Conservation (phyloP, 2,888 invertebrate genomes). For the Crioceris asparagi region DNA sequence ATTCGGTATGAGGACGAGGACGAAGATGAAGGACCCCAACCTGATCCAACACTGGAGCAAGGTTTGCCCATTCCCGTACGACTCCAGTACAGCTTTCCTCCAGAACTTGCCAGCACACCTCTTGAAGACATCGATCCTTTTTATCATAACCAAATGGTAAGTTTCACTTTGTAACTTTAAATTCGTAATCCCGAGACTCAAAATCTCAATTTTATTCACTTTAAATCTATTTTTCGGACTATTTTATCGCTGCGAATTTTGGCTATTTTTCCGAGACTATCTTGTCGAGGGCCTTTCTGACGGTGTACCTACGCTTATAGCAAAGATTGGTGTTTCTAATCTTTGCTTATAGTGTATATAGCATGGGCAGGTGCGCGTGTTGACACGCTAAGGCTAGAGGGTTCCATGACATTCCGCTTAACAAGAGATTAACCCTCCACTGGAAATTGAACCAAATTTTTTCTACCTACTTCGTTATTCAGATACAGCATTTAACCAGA, state of each 20-base stretch:
- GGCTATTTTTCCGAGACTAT: conserved; percentile 1
- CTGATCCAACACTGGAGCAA: conserved; percentile 93
- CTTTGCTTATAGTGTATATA: too few relatives aligned
- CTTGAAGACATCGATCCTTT: conserved; percentile 96
- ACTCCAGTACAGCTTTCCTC: conserved; percentile 86
- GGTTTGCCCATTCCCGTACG: conserved; percentile 92
- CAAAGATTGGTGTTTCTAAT: too few relatives aligned
- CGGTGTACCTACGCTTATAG: too few relatives aligned
- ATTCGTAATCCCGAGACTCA: conserved; percentile 1
- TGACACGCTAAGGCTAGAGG: too few relatives aligned
- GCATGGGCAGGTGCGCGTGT: too few relatives aligned
- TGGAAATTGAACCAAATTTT: too few relatives aligned
- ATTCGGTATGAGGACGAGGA: conserved; percentile 93
- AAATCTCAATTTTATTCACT: background rate
- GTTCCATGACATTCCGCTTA: too few relatives aligned
- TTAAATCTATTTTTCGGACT: too few relatives aligned
- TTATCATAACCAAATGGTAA: conserved; percentile 91
- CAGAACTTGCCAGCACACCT: conserved; percentile 90
- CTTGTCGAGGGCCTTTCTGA: background rate
- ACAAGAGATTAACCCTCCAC: too few relatives aligned
- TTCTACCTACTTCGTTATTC: too few relatives aligned
- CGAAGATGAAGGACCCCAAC: conserved; percentile 94
- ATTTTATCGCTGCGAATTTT: conserved; percentile 1
- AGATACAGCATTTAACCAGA: too few relatives aligned
- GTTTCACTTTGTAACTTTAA: conserved; percentile 3